These are phyloP conservation scores for Chascanopsetta lugubris DNA, from an alignment of 2,113 vertebrate genomes.

Conservation along the genomic window DNA sequence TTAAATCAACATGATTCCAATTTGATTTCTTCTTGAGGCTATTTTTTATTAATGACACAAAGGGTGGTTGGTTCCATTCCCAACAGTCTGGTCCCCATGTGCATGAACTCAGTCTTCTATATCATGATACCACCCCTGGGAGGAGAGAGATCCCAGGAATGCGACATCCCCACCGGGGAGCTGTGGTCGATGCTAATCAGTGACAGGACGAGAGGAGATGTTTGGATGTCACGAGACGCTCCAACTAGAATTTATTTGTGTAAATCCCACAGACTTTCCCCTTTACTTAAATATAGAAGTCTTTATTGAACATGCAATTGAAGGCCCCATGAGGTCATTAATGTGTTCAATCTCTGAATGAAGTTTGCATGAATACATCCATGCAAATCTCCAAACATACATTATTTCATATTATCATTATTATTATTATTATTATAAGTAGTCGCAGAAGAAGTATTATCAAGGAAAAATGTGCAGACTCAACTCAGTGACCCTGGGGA, in stretches of 20 bases:
- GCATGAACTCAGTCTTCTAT: conserved; percentile 14
- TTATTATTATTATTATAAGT: not conserved
- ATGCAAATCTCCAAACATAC: not conserved
- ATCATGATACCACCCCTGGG: conserved; percentile 5
- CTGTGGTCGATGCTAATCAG: conserved; percentile 21
- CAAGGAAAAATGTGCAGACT: not conserved
- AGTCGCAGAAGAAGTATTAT: no score
- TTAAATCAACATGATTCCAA: not conserved
- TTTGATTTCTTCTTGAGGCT: no score
- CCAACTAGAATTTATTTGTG: conserved; percentile 52
- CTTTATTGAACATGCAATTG: not conserved
- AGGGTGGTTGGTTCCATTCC: not conserved
- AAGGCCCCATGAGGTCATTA: not conserved
- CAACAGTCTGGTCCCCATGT: conserved; percentile 30
- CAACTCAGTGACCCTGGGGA: not conserved
- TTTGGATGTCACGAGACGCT: not conserved
- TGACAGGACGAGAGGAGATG: conserved; percentile 8
- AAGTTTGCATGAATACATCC: not conserved
- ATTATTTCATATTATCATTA: not conserved
- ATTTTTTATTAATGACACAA: not conserved
- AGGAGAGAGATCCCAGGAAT: conserved; percentile 24
- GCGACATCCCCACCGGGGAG: conserved; percentile 24
- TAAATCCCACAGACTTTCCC: conserved; percentile 12
- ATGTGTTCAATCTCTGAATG: not conserved
- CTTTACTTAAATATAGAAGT: not conserved